phyloP scores from a whole-genome alignment of 2,888 invertebrate genomes.

The Plusia festucae region DNA sequence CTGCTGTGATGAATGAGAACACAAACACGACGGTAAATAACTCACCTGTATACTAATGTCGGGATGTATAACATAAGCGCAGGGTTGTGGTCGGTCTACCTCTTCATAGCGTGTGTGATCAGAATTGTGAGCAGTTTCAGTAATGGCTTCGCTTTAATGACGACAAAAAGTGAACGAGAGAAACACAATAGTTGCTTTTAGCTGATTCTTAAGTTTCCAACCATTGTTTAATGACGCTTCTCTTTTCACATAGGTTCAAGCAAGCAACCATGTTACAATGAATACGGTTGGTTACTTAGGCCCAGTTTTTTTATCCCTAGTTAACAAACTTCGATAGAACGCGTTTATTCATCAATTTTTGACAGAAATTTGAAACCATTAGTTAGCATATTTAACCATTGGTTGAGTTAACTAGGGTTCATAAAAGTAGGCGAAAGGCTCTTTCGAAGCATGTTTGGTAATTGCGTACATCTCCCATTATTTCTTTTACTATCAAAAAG shows the following conservation, averaged over 20 bases:
- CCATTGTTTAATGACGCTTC: neutral
- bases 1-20: neutral
- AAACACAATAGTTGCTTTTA: neutral
- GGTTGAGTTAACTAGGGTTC: no score
- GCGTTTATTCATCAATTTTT: no score
- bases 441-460: no score
- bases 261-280: neutral
- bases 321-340: no score
- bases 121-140: slow-evolving; percentile 2
- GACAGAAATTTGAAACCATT: no score
- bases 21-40: neutral
- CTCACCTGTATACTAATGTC: neutral
- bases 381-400: no score
- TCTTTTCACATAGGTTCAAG: neutral
- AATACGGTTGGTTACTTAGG: neutral
- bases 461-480: neutral
- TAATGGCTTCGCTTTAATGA: slow-evolving; percentile 19
- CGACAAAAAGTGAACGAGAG: slow-evolving; percentile 18
- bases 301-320: no score
- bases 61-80: neutral
- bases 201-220: neutral
- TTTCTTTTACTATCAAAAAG: neutral
- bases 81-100: neutral
- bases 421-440: no score
- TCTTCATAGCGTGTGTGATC: slow-evolving; percentile 2